phyloP scores from a whole-genome alignment of 1,140 invertebrate species.

The Diploscapter pachys region DNA sequence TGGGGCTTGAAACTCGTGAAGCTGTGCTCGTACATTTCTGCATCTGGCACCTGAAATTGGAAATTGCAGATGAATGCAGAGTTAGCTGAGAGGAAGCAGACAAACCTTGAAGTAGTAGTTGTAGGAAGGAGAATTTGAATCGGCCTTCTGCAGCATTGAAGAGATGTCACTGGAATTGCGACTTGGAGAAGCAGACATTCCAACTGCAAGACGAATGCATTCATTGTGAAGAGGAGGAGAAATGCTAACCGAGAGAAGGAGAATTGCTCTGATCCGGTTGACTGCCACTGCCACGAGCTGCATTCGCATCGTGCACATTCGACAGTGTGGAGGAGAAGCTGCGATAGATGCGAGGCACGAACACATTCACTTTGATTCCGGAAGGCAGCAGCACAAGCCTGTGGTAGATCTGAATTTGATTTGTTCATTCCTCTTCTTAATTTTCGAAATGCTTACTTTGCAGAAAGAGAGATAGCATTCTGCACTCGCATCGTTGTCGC shows the following conservation, averaged over 20 bases:
- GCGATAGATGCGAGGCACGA: not conserved
- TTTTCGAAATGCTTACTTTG: conserved; percentile 1
- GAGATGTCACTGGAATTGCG: too few relatives aligned
- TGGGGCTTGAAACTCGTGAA: conserved; percentile 50
- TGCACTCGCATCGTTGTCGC: not conserved
- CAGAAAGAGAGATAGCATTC: conserved; percentile 12
- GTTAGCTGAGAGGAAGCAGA: not conserved
- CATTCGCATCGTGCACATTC: too few relatives aligned
- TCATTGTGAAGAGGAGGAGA: too few relatives aligned
- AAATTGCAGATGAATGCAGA: conserved; percentile 12
- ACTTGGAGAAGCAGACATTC: too few relatives aligned
- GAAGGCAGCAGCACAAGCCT: not conserved
- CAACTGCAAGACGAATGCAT: too few relatives aligned
- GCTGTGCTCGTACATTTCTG: conserved; percentile 43
- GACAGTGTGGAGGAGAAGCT: too few relatives aligned
- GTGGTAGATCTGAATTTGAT: conserved; percentile 18
- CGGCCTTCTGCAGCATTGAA: too few relatives aligned
- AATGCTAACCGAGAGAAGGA: too few relatives aligned
- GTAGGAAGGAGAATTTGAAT: too few relatives aligned
- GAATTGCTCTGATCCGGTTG: too few relatives aligned
- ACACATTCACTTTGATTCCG: conserved; percentile 14
- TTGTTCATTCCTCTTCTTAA: not conserved
- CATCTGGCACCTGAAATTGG: conserved; percentile 59
- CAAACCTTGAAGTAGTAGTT: conserved; percentile 69
- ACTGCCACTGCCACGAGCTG: too few relatives aligned